Percentiles rank a stretch among this genome's conserved stretches.
These are phyloP conservation scores for Tetranychus urticae DNA, from an alignment of 1,140 invertebrate species.

Conservation along the genomic window DNA sequence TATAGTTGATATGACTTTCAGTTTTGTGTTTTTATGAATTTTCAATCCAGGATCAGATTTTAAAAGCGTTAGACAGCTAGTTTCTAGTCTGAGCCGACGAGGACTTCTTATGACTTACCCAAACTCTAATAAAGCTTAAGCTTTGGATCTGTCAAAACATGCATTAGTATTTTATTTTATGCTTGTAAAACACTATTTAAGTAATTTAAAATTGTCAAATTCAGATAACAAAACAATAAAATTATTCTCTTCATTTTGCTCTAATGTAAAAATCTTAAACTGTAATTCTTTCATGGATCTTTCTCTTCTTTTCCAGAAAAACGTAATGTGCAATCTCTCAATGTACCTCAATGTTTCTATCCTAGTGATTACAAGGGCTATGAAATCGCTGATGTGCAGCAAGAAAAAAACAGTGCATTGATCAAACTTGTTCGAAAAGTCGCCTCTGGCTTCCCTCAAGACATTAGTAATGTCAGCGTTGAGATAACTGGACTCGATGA, in stretches of 20 bases:
- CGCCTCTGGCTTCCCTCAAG: slow-evolving; percentile 35
- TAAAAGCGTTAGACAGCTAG: too few species aligned
- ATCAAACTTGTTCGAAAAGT: slow-evolving; percentile 3
- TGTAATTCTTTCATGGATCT: neutral
- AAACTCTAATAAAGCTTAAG: too few species aligned
- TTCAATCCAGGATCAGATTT: too few species aligned
- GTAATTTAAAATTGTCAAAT: too few species aligned
- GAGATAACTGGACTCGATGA: slow-evolving; percentile 36
- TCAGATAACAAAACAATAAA: neutral
- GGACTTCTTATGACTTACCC: too few species aligned
- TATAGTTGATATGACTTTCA: too few species aligned
- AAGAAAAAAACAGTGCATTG: neutral
- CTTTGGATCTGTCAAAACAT: too few species aligned
- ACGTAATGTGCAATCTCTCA: neutral
- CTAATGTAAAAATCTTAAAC: neutral
- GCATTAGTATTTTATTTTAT: too few species aligned
- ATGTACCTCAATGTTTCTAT: neutral
- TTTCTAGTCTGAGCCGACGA: too few species aligned
- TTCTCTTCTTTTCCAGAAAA: neutral
- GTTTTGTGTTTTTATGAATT: too few species aligned
- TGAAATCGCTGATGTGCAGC: neutral
- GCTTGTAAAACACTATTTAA: too few species aligned
- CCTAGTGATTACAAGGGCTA: neutral
- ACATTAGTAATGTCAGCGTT: slow-evolving; percentile 32
- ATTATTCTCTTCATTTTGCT: neutral